These are phyloP conservation scores for Gari tellinella DNA, from an alignment of 2,888 invertebrate genomes.

Conservation along the genomic window DNA sequence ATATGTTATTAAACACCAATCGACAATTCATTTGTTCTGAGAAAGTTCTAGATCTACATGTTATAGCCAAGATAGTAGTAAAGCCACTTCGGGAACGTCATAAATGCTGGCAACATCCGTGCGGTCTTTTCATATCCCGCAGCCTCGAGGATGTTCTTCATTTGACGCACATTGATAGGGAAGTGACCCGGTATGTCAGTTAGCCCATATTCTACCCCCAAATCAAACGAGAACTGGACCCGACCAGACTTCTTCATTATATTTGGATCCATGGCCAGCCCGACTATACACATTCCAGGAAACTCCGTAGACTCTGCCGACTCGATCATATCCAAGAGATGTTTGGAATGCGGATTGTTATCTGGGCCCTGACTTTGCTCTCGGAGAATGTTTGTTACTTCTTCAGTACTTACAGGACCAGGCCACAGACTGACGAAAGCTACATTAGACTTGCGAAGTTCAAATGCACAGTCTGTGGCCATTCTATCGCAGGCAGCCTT, in stretches of 20 bases:
- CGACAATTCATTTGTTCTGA: too few relatives aligned
- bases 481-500: slow-evolving; percentile 85
- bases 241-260: slow-evolving; percentile 82
- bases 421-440: slow-evolving; percentile 85
- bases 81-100: slow-evolving; percentile 47
- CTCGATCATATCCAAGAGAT: too few relatives aligned
- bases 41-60: too few relatives aligned
- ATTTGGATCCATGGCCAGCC: slow-evolving; percentile 76
- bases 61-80: too few relatives aligned
- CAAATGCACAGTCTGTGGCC: slow-evolving; percentile 85
- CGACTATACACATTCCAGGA: slow-evolving; percentile 72
- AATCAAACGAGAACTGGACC: slow-evolving; percentile 81
- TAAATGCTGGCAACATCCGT: slow-evolving; percentile 24
- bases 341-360: too few relatives aligned
- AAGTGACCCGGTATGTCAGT: slow-evolving; percentile 81
- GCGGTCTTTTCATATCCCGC: slow-evolving; percentile 21
- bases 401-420: slow-evolving; percentile 84
- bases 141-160: slow-evolving; percentile 9
- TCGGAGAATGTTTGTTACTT: too few relatives aligned
- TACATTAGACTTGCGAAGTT: too few relatives aligned
- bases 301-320: slow-evolving; percentile 76
- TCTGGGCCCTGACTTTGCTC: too few relatives aligned
- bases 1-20: too few relatives aligned
- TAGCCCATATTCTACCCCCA: slow-evolving; percentile 84
- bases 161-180: slow-evolving; percentile 25